These are phyloP conservation scores for Nephrotoma guestfalica DNA, from an alignment of 2,888 invertebrate species.

Conservation along the genomic window DNA sequence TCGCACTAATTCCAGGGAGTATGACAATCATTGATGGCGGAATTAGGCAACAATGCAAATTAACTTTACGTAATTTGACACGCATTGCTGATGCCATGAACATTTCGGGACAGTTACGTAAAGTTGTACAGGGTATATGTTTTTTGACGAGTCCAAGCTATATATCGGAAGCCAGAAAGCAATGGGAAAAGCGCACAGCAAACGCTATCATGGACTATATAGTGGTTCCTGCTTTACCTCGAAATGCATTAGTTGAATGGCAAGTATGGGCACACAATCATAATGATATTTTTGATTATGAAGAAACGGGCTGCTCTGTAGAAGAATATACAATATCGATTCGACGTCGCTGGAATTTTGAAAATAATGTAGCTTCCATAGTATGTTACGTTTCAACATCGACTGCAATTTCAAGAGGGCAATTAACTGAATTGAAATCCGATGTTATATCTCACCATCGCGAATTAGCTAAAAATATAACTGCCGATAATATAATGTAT, in stretches of 20 bases:
- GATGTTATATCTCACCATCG: conserved; percentile 26
- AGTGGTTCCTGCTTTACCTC: conserved; percentile 66
- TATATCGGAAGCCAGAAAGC: conserved; percentile 59
- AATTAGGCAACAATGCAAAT: conserved; percentile 63
- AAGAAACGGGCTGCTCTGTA: conserved; percentile 78
- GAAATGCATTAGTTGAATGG: conserved; percentile 76
- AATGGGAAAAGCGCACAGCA: conserved; percentile 70
- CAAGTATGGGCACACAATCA: conserved; percentile 84
- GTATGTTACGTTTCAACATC: conserved; percentile 70
- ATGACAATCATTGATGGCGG: conserved; percentile 63
- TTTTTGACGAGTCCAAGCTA: conserved; percentile 61
- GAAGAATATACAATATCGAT: conserved; percentile 71
- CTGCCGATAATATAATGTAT: conserved; percentile 36
- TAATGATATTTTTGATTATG: conserved; percentile 78
- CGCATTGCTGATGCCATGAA: conserved; percentile 71
- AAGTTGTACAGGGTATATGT: conserved; percentile 79
- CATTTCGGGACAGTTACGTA: conserved; percentile 59
- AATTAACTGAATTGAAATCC: conserved; percentile 30
- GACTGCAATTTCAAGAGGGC: conserved; percentile 32
- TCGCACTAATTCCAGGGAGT: conserved; percentile 73
- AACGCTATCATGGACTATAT: conserved; percentile 80
- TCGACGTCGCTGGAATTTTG: conserved; percentile 76
- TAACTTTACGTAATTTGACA: conserved; percentile 70
- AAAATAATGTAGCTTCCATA: conserved; percentile 72
- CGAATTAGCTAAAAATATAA: conserved; percentile 30